Evolutionary conservation across 1,140 invertebrate species (phyloP).

Genomic region (Charaxes varanes): DNA sequence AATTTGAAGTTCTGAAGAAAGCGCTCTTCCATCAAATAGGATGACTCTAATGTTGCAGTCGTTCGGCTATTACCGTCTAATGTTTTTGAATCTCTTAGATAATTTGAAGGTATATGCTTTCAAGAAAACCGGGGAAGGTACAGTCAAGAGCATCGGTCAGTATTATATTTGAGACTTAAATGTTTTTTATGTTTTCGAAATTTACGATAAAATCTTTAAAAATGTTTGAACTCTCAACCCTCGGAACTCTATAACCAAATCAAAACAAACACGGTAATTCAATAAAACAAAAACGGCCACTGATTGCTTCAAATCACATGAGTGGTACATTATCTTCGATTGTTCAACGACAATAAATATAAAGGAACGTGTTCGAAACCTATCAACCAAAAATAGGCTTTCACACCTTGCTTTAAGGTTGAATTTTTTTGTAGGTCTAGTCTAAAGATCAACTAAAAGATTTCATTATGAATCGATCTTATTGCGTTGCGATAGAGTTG

Average conservation of each 20-base stretch:
- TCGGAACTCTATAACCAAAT: slow-evolving; percentile 10
- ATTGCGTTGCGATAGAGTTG: background rate
- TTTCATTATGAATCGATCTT: slow-evolving; percentile 3
- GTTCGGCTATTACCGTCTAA: too few species aligned
- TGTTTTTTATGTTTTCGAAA: too few species aligned
- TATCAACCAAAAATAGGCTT: slow-evolving; percentile 24
- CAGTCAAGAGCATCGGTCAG: too few species aligned
- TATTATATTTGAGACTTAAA: too few species aligned
- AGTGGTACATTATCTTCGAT: slow-evolving; percentile 68
- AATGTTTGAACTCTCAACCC: background rate
- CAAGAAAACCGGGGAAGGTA: too few species aligned
- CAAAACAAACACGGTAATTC: slow-evolving; percentile 46
- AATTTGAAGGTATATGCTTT: too few species aligned
- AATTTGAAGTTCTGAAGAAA: too few species aligned
- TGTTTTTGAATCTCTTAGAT: too few species aligned
- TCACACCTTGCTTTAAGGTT: slow-evolving; percentile 25
- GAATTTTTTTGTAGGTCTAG: slow-evolving; percentile 17
- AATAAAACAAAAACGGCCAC: slow-evolving; percentile 55
- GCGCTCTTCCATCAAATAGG: too few species aligned
- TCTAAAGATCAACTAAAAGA: background rate
- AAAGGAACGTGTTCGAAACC: slow-evolving; percentile 33
- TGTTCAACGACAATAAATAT: slow-evolving; percentile 57
- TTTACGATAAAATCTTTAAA: too few species aligned
- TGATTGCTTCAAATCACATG: slow-evolving; percentile 67
- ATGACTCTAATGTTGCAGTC: too few species aligned